These are phyloP conservation scores for Callopanchax toddi DNA, from an alignment of 2,113 vertebrate genomes.

Conservation along the genomic window DNA sequence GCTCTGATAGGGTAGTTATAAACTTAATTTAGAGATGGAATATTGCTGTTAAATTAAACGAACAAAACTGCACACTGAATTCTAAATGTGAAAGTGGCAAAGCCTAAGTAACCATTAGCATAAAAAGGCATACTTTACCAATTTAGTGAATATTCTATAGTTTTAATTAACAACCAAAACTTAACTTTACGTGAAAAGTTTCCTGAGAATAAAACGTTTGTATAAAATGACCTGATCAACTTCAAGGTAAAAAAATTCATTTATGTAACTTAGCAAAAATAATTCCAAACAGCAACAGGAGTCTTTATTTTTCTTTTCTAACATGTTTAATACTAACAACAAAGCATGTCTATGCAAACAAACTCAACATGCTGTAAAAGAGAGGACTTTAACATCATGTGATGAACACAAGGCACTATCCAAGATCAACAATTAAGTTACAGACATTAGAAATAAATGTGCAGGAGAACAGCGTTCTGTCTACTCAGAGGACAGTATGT, in stretches of 20 bases:
- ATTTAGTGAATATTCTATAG: too few relatives aligned
- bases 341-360: slow-evolving; percentile 45
- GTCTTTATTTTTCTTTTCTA: slow-evolving; percentile 59
- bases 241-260: background rate
- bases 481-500: slow-evolving; percentile 23
- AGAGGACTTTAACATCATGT: slow-evolving; percentile 61
- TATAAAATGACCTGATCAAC: too few relatives aligned
- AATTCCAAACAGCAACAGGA: slow-evolving; percentile 10
- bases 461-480: slow-evolving; percentile 29
- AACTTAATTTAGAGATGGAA: too few relatives aligned
- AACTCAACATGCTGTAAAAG: slow-evolving; percentile 54
- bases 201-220: background rate
- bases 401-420: slow-evolving; percentile 77
- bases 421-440: slow-evolving; percentile 68
- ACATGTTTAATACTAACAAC: slow-evolving; percentile 52
- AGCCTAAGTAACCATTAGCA: too few relatives aligned
- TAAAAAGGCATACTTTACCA: too few relatives aligned
- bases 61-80: background rate
- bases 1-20: too few relatives aligned
- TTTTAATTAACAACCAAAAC: too few relatives aligned
- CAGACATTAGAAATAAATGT: slow-evolving; percentile 71
- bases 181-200: background rate
- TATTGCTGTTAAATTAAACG: too few relatives aligned
- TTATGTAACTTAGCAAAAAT: background rate
- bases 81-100: too few relatives aligned